Percentiles rank a stretch among this genome's conserved stretches.
These are phyloP conservation scores for Trematomus loennbergii DNA, from an alignment of 2,113 vertebrate species.

Conservation along the genomic window DNA sequence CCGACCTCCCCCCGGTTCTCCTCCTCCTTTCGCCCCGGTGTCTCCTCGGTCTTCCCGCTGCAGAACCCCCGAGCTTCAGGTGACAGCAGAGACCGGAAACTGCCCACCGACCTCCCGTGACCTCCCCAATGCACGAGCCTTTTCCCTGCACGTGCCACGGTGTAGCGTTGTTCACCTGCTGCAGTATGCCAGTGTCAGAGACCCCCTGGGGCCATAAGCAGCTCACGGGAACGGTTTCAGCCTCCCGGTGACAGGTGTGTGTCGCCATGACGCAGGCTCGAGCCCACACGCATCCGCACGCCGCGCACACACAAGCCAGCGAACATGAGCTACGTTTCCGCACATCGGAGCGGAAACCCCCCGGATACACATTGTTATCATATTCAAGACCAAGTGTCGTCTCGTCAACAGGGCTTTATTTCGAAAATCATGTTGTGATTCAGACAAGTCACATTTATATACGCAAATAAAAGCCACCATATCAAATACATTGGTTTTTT, in stretches of 20 bases:
- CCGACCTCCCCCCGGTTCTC: slow-evolving; percentile 20
- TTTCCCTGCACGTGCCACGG: not conserved
- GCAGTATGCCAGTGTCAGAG: slow-evolving; percentile 13
- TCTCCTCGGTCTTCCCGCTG: slow-evolving; percentile 42
- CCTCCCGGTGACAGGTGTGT: slow-evolving; percentile 42
- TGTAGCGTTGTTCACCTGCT: not conserved
- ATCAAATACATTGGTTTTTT: too few relatives aligned
- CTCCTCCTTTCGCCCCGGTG: not conserved
- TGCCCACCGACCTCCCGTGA: slow-evolving; percentile 21
- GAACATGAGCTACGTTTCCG: not conserved
- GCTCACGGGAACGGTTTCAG: not conserved
- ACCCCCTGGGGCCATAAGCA: slow-evolving; percentile 21
- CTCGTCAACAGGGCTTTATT: slow-evolving; percentile 13
- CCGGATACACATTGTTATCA: slow-evolving; percentile 47
- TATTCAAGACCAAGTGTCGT: slow-evolving; percentile 34
- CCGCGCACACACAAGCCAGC: slow-evolving; percentile 23
- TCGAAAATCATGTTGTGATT: slow-evolving; percentile 15
- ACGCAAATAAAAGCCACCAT: not conserved
- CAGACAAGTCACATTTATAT: too few relatives aligned
- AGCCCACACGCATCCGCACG: slow-evolving; percentile 14
- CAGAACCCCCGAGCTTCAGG: slow-evolving; percentile 42
- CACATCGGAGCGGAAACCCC: slow-evolving; percentile 13
- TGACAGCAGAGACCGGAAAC: slow-evolving; percentile 11
- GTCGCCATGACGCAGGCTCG: slow-evolving; percentile 56
- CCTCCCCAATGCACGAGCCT: slow-evolving; percentile 11